A percentile compares a stretch with the other conserved stretches of the same genome.
phyloP scores from a whole-genome alignment of 2,888 invertebrate genomes.

The Drepana falcataria region DNA sequence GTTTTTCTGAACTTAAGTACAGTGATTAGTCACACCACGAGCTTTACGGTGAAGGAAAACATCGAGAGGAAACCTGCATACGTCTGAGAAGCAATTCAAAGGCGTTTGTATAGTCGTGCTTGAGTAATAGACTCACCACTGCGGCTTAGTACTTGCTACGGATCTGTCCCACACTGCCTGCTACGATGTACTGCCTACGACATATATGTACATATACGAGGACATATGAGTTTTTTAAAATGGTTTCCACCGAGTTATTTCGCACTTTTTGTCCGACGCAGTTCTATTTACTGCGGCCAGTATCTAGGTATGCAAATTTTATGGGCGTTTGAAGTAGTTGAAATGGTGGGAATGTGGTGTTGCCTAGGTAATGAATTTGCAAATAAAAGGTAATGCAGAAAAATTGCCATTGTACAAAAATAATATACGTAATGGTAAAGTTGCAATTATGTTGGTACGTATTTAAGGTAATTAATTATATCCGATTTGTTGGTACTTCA shows the following conservation, averaged over 20 bases:
- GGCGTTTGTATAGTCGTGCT: no score
- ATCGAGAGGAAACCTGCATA: no score
- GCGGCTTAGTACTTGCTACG: constrained; percentile 37
- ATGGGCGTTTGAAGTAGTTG: not conserved
- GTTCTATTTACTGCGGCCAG: not conserved
- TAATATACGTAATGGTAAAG: no score
- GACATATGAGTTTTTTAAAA: constrained; percentile 8
- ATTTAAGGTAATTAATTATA: no score
- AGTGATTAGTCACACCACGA: no score
- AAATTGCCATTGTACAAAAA: not conserved
- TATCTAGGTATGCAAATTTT: not conserved
- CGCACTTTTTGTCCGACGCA: constrained; percentile 9
- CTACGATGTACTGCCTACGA: constrained; percentile 16
- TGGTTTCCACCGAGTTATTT: constrained; percentile 6
- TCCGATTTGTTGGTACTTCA: no score
- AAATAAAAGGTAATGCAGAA: not conserved
- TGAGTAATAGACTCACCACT: no score
- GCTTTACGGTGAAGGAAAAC: no score
- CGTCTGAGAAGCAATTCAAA: no score
- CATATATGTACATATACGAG: constrained; percentile 23
- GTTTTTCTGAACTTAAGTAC: no score
- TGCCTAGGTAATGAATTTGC: not conserved
- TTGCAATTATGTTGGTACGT: no score
- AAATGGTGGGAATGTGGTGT: not conserved
- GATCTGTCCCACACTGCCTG: constrained; percentile 18